Conservation (phyloP, 2,113 vertebrate species). For the Tursiops truncatus region DNA sequence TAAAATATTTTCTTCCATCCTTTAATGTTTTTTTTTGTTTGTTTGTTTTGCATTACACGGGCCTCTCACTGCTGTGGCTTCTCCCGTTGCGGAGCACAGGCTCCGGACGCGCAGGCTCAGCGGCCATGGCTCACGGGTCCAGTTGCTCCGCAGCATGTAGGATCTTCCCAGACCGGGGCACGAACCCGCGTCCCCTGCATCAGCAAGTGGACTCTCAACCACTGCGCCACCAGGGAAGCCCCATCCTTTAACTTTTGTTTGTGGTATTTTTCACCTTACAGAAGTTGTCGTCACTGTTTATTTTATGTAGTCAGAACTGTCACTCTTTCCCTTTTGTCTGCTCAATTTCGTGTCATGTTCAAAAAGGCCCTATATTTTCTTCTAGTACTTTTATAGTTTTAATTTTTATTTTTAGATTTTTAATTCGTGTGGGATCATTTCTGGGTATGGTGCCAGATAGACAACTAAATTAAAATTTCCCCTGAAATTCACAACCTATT, state of each 20-base stretch:
- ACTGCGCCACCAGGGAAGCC: too few species aligned
- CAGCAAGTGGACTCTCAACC: too few species aligned
- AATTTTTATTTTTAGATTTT: constrained; percentile 10
- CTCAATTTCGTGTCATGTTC: neutral
- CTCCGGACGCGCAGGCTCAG: too few species aligned
- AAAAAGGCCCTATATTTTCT: neutral
- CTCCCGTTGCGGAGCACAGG: too few species aligned
- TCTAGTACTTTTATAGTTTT: neutral
- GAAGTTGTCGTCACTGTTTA: neutral
- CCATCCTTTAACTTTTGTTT: neutral
- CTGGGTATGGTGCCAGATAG: neutral
- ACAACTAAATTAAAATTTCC: neutral
- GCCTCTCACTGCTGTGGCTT: too few species aligned
- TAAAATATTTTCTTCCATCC: neutral
- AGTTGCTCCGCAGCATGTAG: too few species aligned
- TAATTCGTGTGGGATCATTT: neutral
- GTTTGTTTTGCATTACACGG: too few species aligned
- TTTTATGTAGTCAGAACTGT: neutral
- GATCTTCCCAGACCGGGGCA: too few species aligned
- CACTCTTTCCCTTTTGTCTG: neutral
- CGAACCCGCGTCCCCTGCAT: too few species aligned
- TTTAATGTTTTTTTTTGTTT: neutral
- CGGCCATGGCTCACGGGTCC: too few species aligned
- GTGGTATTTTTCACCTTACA: neutral
- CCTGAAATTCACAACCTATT: neutral